Base-by-base conservation (phyloP, 2,797 vertebrate species). In the Percopsis omiscomaycus region DNA sequence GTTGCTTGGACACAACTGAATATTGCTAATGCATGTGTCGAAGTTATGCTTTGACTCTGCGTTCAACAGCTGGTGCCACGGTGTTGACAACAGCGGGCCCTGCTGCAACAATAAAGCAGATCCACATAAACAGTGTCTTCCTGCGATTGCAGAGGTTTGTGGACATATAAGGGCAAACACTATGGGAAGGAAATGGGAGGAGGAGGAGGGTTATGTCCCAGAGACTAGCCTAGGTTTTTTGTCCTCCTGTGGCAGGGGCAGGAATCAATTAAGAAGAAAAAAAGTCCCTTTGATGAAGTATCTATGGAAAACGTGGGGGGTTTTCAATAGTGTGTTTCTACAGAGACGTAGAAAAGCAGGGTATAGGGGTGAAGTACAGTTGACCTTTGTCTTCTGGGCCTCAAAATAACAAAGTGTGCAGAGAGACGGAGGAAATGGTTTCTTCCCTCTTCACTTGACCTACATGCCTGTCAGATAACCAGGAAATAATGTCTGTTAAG, bases 101-200 rank as follows among this genome's bases (percentile, higher is more conserved):
- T 55, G 15, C 58, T 54, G 29, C 44, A 84, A 87, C 84, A 91
- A 89, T 74, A 84, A 84, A 71, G 75, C 69, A 75, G 80, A 80
- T 86, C 75, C 67, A 73, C 74, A 74, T 71, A 70, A 87, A 84
- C 74, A 28, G 77, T 77, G 71, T 78, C 79, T 92, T 91, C 89
- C 92, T 92, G 88, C 61, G 62, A 64, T 55, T 64, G 73, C 69
- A 59, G 74, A 72, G 75, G 59, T 14, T 47, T 76, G 51, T 88
- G 89, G 82, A 91, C 92, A 89, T 92, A 93, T 92, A 92, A 86
- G 91, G 92, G 65, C 85, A 91, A 80, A 81, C 53, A 55, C 61
- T 45, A 12, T 79, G 82, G 83, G 80, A 71, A 58, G 53, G 56
- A 54, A 59, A 54, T 55, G 37, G 67, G 49, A 62, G 59, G 62